Base-by-base conservation (phyloP, 2,113 vertebrate species). In the Cranoglanis bouderius region DNA sequence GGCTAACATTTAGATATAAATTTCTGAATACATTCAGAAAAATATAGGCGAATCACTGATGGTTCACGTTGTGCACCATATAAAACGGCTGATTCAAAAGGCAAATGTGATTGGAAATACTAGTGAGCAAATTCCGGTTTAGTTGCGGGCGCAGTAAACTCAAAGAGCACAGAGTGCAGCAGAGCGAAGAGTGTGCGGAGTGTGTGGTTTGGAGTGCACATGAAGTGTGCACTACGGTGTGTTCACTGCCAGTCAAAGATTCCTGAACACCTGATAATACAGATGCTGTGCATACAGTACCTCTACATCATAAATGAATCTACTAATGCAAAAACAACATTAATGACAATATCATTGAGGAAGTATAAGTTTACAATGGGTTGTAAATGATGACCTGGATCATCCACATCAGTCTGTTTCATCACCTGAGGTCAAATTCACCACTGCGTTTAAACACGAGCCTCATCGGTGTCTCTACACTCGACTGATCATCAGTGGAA, bases 81-180 rank as follows among this genome's bases (percentile, higher is more conserved):
- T 86, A 91, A 92, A 91, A 91, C 88, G 84, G 77, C 87, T 78
- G 89, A 86, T 88, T 92, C 86, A 95, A 94, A 95, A 96, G 94
- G 94, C 94, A 94, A 94, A 92, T 92, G 92, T 95, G 92, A 95
- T 93, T 93, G 93, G 91, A 93, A 94, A 93, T 92, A 93, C 93
- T 94, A 93, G 67, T 55, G 85, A 88, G 72, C 59, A 74, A 78
- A 88, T 72, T 85, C 59, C 61, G 83, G 70, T 72, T 82, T 77
- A n/a, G 19, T 43, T 14, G 57, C 53, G 82, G 46, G 40, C 46
- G 40, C 77, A 38, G 78, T 77, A 38, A 81, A 70, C 84, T 83
- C 53, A 74, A 38, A 51, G 7, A 43, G 72, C 61, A 40, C 72
- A n/a, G 55, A 29, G 51, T 38, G 72, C 61, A 46, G 49, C 29